A percentile compares a stretch with the other conserved stretches of the same genome.
phyloP scores from a whole-genome alignment of 2,888 invertebrate species.

The Cerastis leucographa region DNA sequence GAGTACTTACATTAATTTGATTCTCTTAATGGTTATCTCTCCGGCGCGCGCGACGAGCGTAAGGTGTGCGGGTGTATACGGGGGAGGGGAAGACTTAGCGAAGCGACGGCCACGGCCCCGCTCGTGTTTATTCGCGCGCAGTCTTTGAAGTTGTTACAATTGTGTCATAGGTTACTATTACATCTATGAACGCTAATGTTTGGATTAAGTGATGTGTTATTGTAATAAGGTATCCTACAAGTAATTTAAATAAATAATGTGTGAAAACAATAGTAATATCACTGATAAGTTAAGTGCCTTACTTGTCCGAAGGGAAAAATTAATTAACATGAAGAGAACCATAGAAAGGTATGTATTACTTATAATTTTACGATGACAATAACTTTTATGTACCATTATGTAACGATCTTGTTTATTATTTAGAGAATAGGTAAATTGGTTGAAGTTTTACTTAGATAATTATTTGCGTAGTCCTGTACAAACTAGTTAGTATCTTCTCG shows the following conservation, averaged over 20 bases:
- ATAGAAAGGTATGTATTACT: conserved; percentile 40
- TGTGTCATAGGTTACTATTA: conserved; percentile 1
- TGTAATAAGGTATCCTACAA: conserved; percentile 5
- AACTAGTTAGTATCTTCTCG: neutral
- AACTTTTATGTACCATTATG: neutral
- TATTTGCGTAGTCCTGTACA: neutral
- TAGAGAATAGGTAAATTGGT: conserved; percentile 8
- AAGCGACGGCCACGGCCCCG: conserved; percentile 10
- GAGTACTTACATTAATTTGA: conserved; percentile 9
- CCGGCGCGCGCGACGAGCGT: conserved; percentile 7
- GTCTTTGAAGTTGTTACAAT: conserved; percentile 4
- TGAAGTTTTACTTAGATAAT: neutral
- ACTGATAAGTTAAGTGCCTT: conserved; percentile 32
- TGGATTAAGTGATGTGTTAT: conserved; percentile 22
- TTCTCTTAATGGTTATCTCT: neutral
- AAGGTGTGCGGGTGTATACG: conserved; percentile 7
- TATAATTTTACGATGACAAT: conserved; percentile 6
- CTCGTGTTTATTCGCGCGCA: conserved; percentile 9
- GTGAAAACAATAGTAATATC: conserved; percentile 29
- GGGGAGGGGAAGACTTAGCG: conserved; percentile 2
- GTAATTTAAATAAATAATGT: conserved; percentile 4
- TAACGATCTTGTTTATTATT: conserved; percentile 6
- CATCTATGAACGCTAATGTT: neutral
- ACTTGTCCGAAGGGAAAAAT: conserved; percentile 40
- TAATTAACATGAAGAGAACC: conserved; percentile 38